Conservation (phyloP, 2,113 vertebrate species). For the Chionis minor region DNA sequence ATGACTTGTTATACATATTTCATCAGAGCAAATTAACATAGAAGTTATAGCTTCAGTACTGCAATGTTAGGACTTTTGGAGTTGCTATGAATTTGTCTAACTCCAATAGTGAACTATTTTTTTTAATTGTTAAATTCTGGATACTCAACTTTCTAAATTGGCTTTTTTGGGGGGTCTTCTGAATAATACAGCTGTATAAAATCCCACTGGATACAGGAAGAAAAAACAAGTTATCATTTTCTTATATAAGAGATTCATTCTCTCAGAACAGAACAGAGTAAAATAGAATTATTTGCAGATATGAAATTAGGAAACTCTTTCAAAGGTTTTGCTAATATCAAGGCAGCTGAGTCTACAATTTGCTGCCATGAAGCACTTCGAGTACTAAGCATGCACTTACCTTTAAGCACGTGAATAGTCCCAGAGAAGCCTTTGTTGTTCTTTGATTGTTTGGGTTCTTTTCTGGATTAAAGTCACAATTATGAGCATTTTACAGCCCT, state of each 20-base stretch:
- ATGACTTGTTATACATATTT: background rate
- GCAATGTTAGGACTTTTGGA: background rate
- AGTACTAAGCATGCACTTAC: background rate
- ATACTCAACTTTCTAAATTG: background rate
- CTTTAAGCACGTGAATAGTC: background rate
- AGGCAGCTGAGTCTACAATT: background rate
- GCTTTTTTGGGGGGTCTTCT: background rate
- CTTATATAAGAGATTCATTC: background rate
- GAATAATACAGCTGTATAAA: background rate
- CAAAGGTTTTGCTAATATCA: background rate
- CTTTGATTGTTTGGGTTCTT: background rate
- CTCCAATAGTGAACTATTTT: background rate
- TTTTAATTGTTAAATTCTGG: background rate
- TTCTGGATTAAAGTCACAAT: background rate
- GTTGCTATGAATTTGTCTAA: background rate
- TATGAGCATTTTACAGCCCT: background rate
- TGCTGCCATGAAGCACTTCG: background rate
- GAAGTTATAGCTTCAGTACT: background rate
- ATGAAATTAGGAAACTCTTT: background rate
- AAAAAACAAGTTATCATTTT: background rate
- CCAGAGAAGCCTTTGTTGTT: background rate
- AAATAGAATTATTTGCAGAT: background rate
- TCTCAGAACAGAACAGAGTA: background rate
- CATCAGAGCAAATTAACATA: background rate
- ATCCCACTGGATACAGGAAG: background rate